Evolutionary conservation across 2,888 invertebrate genomes (phyloP), one percentile per base, ranked within the genome.

Genomic region (Xanthorhoe designata): DNA sequence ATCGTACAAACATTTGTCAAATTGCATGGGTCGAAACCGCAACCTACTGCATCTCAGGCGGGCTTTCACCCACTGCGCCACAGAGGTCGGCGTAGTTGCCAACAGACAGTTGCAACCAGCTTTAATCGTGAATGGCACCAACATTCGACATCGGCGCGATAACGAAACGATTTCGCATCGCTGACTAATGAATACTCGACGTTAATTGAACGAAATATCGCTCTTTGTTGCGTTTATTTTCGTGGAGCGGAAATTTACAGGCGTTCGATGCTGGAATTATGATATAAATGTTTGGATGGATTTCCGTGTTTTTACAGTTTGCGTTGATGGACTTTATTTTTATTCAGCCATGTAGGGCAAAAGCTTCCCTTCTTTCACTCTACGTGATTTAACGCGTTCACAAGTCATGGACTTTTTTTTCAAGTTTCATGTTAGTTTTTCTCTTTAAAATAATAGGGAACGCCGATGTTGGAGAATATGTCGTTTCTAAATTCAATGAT

Each of bases 121-220:
- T 61, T 61, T 19, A 32, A n/a, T 18, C 10, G 49, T 59, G 10
- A 66, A 59, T 59, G 19, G 50, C 19, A 51, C 13, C 49, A 60
- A 51, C 62, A 80, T 71, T 78, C 66, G 66, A 59, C 62, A 66
- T 80, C 73, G 74, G 75, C 73, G 77, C 77, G 77, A 79, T 77
- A 82, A 74, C 78, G 74, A 71, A 73, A 75, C 80, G 78, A 83
- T 84, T 83, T 76, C 78, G 75, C 81, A 78, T 78, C 78, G 76
- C 78, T 82, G 87, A 84, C 79, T 86, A 86, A 86, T 84, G 80
- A 83, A 87, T 84, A 81, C 80, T 81, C 79, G 64, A 75, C 80
- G 79, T 79, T 87, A 86, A 88, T 86, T 85, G 85, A 82, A 84
- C 76, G 82, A 80, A 82, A 85, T 84, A 83, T 85, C 81, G 78